These are phyloP conservation scores for Pammene aurita DNA, from an alignment of 2,888 invertebrate genomes.

Conservation along the genomic window DNA sequence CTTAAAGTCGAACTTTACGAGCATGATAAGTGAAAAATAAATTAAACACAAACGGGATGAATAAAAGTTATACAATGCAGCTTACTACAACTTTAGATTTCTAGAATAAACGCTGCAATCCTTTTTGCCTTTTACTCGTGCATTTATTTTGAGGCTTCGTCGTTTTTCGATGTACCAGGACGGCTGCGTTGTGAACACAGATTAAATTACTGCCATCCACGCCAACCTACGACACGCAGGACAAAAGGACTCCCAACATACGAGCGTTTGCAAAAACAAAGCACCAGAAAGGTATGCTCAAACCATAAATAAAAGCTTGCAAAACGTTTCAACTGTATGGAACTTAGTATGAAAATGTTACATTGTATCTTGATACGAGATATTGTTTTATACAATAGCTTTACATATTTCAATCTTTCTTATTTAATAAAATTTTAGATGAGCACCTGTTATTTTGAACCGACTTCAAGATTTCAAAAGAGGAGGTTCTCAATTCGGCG, in stretches of 20 bases:
- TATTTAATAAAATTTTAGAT: too few relatives aligned
- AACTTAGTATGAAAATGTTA: constrained; percentile 2
- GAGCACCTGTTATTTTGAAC: too few relatives aligned
- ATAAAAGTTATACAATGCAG: not conserved
- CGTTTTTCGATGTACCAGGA: constrained; percentile 22
- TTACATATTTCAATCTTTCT: too few relatives aligned
- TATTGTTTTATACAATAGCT: too few relatives aligned
- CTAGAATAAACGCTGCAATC: not conserved
- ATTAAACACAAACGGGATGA: not conserved
- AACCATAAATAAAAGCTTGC: not conserved
- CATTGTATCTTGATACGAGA: not conserved
- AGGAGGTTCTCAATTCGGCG: too few relatives aligned
- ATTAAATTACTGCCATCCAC: constrained; percentile 53
- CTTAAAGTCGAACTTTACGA: too few relatives aligned
- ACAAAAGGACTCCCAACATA: constrained; percentile 25
- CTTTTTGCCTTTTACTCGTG: constrained; percentile 11
- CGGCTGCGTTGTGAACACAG: constrained; percentile 44
- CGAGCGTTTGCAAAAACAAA: constrained; percentile 27
- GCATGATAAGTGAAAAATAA: too few relatives aligned
- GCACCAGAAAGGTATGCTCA: constrained; percentile 19
- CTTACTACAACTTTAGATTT: not conserved
- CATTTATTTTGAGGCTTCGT: constrained; percentile 32
- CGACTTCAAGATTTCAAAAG: too few relatives aligned
- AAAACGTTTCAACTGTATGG: constrained; percentile 1
- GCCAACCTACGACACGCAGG: constrained; percentile 39